phyloP scores from a whole-genome alignment of 2,113 vertebrate species.

The Herpetotheres cachinnans region DNA sequence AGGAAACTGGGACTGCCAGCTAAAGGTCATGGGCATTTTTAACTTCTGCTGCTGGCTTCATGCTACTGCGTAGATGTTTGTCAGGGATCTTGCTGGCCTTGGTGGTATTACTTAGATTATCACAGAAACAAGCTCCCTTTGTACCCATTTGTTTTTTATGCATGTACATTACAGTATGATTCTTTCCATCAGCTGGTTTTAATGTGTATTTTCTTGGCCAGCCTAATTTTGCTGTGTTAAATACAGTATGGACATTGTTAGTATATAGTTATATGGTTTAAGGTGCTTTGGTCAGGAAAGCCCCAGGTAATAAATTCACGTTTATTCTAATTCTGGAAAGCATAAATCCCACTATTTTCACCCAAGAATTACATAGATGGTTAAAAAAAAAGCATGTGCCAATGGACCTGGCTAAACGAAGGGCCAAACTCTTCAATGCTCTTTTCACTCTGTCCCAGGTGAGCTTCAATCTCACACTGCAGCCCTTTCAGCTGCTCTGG shows the following conservation, averaged over 20 bases:
- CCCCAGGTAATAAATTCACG: not conserved
- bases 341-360: not conserved
- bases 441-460: not conserved
- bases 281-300: not conserved
- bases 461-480: not conserved
- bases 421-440: not conserved
- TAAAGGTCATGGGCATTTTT: constrained; percentile 53
- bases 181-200: not conserved
- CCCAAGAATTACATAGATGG: not conserved
- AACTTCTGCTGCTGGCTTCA: not conserved
- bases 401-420: not conserved
- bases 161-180: not conserved
- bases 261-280: not conserved
- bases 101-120: not conserved
- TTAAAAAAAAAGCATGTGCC: not conserved
- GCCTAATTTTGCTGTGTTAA: not conserved
- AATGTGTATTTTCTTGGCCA: not conserved
- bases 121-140: not conserved
- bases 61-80: not conserved
- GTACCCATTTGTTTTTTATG: not conserved
- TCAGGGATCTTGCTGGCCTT: not conserved
- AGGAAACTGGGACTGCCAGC: not conserved
- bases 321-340: not conserved
- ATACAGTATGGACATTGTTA: not conserved
- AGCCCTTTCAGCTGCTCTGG: not conserved